A percentile compares a stretch with the other conserved stretches of the same genome.
Evolutionary conservation across 2,888 invertebrate species (phyloP).

Genomic region (Pachycephus smyrnensis): DNA sequence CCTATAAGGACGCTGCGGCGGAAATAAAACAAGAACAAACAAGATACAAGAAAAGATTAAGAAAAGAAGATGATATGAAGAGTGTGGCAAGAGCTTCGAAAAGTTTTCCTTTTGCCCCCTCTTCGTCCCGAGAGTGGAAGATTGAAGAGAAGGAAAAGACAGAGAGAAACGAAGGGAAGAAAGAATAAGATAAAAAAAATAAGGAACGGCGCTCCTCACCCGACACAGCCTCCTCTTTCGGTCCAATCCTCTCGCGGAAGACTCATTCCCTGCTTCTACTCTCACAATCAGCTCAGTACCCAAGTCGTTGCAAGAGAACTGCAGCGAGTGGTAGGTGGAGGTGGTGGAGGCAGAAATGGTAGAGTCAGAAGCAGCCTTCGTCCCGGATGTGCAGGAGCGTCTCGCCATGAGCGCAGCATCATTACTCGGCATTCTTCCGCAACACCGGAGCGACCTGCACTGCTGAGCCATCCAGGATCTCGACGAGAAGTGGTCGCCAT

Average conservation of each 20-base stretch:
- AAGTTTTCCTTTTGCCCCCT: constrained; percentile 9
- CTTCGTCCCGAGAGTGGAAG: constrained; percentile 11
- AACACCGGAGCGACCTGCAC: constrained; percentile 4
- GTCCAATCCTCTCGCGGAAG: constrained; percentile 52
- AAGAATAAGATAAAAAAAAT: constrained; percentile 16
- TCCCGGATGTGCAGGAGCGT: constrained; percentile 45
- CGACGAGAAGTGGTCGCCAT: background rate
- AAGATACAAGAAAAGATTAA: background rate
- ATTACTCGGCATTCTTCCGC: constrained; percentile 23
- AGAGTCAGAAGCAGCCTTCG: constrained; percentile 24
- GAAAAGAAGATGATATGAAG: background rate
- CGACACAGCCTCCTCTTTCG: constrained; percentile 60
- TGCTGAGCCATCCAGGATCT: constrained; percentile 17
- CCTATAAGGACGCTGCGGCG: background rate
- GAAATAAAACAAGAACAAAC: background rate
- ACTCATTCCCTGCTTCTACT: constrained; percentile 64
- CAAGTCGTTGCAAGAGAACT: background rate
- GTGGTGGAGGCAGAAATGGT: background rate
- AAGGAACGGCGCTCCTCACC: constrained; percentile 44
- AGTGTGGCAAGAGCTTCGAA: background rate
- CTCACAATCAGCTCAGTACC: constrained; percentile 23
- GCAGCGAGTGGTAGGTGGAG: background rate
- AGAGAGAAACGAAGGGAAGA: constrained; percentile 9
- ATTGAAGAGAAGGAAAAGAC: constrained; percentile 12
- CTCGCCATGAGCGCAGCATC: constrained; percentile 29